Evolutionary conservation across 2,113 vertebrate genomes (phyloP), one percentile per base, ranked within the genome.

Genomic region (Microcebus murinus): DNA sequence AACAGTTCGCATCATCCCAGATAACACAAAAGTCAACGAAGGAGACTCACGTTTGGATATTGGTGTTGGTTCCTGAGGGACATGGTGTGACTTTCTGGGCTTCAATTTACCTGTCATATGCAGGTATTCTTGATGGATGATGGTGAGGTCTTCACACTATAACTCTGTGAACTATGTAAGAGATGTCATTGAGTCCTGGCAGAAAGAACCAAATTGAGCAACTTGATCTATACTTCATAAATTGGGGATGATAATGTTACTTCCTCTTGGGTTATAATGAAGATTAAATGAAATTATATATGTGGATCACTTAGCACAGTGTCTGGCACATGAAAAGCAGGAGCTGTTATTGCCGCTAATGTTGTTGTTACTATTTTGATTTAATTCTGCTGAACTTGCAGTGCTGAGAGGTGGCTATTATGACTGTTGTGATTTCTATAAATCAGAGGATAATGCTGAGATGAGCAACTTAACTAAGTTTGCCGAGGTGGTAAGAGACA

Each of bases 291-390:
- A 83, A 31, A 70, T 11, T 0, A 21, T 12, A 3, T 45, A 10
- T 2, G 0, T 0, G 2, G 6, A 11, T 21, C 2, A 0, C 50
- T 59, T 21, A 45, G 61, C 52, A 29, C 11, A 9, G 29, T 3
- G 36, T 27, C 34, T 13, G 63, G 55, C 18, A 27, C 29, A 0
- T 1, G 29, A 1, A 34, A 6, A 71, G 61, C 0, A 23, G 4
- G 15, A 39, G 13, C 48, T 65, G 0, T 25, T 21, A 20, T 9
- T 1, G 4, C 3, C 63, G 7, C 34, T 14, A 17, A 20, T 36
- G 31, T 36, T 0, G 0, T 31, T 21, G 6, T 36, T 31, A 15
- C 17, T 31, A 1, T 45, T 25, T 29, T 23, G 65, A 23, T 13
- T 10, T 1, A 80, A 27, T 77, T 73, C 84, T 65, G 73, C 48